These are phyloP conservation scores for Elysia chlorotica DNA, from an alignment of 1,140 invertebrate genomes.

Conservation along the genomic window DNA sequence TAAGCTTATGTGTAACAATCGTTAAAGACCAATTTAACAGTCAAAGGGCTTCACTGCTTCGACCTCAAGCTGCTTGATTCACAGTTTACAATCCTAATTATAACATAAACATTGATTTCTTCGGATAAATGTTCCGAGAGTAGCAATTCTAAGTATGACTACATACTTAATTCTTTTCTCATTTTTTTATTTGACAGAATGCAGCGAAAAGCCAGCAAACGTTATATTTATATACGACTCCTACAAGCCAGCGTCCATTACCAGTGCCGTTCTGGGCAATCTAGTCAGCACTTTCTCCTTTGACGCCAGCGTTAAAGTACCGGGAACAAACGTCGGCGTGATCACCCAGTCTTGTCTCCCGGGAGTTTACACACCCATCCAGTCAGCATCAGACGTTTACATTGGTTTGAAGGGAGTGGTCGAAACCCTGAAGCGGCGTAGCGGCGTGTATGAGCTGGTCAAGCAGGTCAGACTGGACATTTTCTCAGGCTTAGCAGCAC, in stretches of 20 bases:
- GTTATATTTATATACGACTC: slow-evolving; percentile 15
- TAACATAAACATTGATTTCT: not conserved
- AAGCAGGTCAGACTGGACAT: too few species aligned
- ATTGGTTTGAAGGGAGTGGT: too few species aligned
- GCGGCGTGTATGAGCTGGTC: too few species aligned
- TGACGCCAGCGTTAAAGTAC: not conserved
- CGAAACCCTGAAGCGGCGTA: too few species aligned
- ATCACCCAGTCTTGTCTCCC: slow-evolving; percentile 15
- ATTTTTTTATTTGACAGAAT: slow-evolving; percentile 10
- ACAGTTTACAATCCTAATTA: not conserved
- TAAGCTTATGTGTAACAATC: too few species aligned
- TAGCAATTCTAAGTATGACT: not conserved
- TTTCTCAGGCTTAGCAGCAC: too few species aligned
- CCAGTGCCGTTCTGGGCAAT: slow-evolving; percentile 1
- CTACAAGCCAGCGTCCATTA: not conserved
- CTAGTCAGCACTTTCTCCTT: not conserved
- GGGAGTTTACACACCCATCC: not conserved
- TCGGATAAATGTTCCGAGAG: not conserved
- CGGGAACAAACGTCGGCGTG: not conserved
- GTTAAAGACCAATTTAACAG: not conserved
- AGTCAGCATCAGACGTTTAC: too few species aligned
- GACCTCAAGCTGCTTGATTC: not conserved
- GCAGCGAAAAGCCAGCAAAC: not conserved
- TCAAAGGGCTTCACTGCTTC: not conserved
- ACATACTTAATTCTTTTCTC: too few species aligned